phyloP scores from a whole-genome alignment of 2,888 invertebrate genomes.

The Sclerodermus sp. region DNA sequence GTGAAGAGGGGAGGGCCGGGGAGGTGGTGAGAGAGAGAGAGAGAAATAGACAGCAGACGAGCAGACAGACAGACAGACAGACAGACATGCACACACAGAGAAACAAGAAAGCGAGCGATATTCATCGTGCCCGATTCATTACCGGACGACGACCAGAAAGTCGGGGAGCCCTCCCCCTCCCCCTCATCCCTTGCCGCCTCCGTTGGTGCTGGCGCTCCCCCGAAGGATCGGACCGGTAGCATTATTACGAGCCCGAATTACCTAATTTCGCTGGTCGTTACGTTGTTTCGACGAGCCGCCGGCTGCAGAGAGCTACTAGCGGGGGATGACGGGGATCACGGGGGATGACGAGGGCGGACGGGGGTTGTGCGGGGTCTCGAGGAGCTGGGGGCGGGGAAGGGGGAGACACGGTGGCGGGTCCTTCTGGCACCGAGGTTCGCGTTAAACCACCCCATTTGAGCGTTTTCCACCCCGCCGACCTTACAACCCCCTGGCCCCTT shows the following conservation, averaged over 20 bases:
- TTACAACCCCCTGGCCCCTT: constrained; percentile 37
- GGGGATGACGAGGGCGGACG: neutral
- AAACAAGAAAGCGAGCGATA: too few relatives aligned
- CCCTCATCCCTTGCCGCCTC: too few relatives aligned
- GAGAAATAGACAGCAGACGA: constrained; percentile 15
- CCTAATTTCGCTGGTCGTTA: constrained; percentile 57
- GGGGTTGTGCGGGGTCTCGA: neutral
- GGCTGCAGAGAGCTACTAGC: constrained; percentile 8
- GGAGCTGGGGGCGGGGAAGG: constrained; percentile 3
- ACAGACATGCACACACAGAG: neutral
- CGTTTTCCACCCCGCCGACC: constrained; percentile 58
- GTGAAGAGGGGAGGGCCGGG: constrained; percentile 12
- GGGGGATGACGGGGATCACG: constrained; percentile 17
- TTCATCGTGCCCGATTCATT: constrained; percentile 53
- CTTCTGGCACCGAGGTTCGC: constrained; percentile 56
- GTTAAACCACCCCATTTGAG: constrained; percentile 59
- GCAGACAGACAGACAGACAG: too few relatives aligned
- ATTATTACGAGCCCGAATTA: constrained; percentile 57
- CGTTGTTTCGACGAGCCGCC: constrained; percentile 48
- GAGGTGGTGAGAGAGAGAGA: constrained; percentile 17
- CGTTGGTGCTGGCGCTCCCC: too few relatives aligned
- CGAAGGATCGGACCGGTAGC: constrained; percentile 30
- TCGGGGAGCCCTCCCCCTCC: neutral
- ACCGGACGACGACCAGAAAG: constrained; percentile 26
- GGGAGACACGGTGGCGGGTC: constrained; percentile 43